These are phyloP conservation scores for Forbesichthys papilliferus DNA, from an alignment of 2,113 vertebrate genomes.

Conservation along the genomic window DNA sequence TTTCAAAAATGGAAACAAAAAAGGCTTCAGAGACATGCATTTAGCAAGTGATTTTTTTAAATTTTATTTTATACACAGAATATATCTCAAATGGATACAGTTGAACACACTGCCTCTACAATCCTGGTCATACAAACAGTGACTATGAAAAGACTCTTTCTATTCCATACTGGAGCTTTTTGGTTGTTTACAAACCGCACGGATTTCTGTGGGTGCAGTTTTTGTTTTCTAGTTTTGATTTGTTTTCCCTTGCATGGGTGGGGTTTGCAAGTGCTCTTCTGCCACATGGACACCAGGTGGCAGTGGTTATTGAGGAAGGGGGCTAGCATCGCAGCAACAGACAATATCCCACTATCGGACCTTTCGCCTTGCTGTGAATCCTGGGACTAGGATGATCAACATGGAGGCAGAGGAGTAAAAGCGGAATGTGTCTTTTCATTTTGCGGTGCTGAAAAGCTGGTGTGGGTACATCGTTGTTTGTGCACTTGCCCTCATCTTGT, in stretches of 20 bases:
- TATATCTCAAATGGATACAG: slow-evolving; percentile 65
- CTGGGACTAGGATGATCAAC: slow-evolving; percentile 45
- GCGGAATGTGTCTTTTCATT: neutral
- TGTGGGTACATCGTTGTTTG: slow-evolving; percentile 34
- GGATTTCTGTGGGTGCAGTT: slow-evolving; percentile 76
- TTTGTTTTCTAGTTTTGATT: slow-evolving; percentile 23
- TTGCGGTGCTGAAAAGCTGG: slow-evolving; percentile 26
- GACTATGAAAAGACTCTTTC: slow-evolving; percentile 73
- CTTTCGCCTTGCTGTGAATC: slow-evolving; percentile 26
- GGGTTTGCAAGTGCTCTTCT: slow-evolving; percentile 75
- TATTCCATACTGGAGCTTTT: slow-evolving; percentile 82
- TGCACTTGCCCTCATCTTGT: slow-evolving; percentile 49
- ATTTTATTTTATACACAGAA: slow-evolving; percentile 33
- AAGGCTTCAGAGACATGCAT: slow-evolving; percentile 57
- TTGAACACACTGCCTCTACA: slow-evolving; percentile 83
- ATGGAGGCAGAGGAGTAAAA: slow-evolving; percentile 35
- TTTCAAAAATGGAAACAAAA: slow-evolving; percentile 74
- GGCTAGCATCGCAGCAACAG: slow-evolving; percentile 46
- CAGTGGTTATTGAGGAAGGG: slow-evolving; percentile 50
- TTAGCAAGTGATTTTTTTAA: slow-evolving; percentile 29
- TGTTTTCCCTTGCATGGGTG: slow-evolving; percentile 53
- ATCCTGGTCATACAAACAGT: slow-evolving; percentile 76
- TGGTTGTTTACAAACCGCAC: slow-evolving; percentile 83
- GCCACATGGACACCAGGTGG: slow-evolving; percentile 69
- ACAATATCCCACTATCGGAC: slow-evolving; percentile 52